Conservation (phyloP, 1,140 invertebrate species). For the Cotesia vestalis region DNA sequence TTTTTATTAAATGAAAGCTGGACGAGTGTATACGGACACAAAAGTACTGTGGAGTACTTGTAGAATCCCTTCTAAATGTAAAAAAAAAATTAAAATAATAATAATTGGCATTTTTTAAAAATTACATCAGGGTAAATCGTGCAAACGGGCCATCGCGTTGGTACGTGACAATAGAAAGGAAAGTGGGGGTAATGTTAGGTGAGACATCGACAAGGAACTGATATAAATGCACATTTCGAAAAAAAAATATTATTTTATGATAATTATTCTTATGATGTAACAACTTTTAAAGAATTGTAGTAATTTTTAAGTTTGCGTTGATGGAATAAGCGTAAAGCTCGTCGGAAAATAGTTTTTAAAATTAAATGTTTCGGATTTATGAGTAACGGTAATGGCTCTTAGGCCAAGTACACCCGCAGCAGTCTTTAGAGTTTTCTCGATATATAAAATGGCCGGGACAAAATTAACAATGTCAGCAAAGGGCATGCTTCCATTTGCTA, state of each 20-base stretch:
- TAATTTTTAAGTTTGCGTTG: neutral
- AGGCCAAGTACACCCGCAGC: conserved; percentile 29
- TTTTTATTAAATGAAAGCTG: too few species aligned
- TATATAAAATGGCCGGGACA: conserved; percentile 53
- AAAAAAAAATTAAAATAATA: neutral
- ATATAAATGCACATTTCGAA: neutral
- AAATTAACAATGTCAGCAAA: conserved; percentile 39
- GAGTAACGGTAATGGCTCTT: neutral
- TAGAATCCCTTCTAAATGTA: too few species aligned
- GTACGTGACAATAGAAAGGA: conserved; percentile 35
- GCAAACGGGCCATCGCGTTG: conserved; percentile 25
- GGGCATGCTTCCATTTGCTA: conserved; percentile 10
- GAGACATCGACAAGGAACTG: conserved; percentile 14
- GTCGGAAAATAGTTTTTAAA: too few species aligned
- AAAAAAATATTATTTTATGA: too few species aligned
- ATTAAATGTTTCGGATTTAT: neutral
- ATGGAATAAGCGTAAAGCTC: neutral
- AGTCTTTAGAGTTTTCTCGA: conserved; percentile 40
- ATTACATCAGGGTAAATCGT: conserved; percentile 12
- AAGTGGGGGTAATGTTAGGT: conserved; percentile 27
- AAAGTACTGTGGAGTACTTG: too few species aligned
- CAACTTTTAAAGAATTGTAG: too few species aligned
- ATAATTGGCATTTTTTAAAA: neutral
- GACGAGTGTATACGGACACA: too few species aligned
- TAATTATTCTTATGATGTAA: too few species aligned